A percentile compares a stretch with the other conserved stretches of the same genome.
phyloP scores from a whole-genome alignment of 2,113 vertebrate genomes.

The Rafetus swinhoei region DNA sequence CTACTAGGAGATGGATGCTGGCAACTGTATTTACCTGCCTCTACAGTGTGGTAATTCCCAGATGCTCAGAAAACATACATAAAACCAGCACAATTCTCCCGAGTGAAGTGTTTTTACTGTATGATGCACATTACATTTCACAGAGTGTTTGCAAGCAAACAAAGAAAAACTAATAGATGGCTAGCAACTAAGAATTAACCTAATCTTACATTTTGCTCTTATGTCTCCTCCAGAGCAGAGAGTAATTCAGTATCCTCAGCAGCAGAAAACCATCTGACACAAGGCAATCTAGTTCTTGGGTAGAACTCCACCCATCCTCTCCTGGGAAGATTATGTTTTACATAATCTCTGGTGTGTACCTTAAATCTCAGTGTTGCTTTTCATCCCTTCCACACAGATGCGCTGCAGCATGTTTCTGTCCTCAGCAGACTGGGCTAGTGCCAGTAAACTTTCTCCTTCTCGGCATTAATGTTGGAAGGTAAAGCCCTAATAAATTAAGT shows the following conservation, averaged over 20 bases:
- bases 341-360: slow-evolving; percentile 19
- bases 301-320: background rate
- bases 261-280: background rate
- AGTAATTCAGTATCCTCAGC: background rate
- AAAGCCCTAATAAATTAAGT: background rate
- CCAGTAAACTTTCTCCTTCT: background rate
- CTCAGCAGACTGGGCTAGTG: slow-evolving; percentile 24
- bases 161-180: accelerated
- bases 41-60: accelerated
- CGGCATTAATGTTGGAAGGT: background rate
- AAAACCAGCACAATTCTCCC: accelerated
- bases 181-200: background rate
- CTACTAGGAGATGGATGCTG: accelerated
- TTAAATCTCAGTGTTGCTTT: background rate
- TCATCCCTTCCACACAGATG: slow-evolving; percentile 4
- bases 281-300: background rate
- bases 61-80: accelerated
- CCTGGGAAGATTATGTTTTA: slow-evolving; percentile 41
- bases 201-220: accelerated
- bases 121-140: accelerated
- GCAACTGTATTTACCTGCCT: accelerated
- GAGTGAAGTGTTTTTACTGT: accelerated
- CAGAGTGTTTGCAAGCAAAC: accelerated
- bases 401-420: background rate
- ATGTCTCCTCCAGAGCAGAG: background rate